Evolutionary conservation across 2,888 invertebrate genomes (phyloP), one percentile per base, ranked within the genome.

Genomic region (Agrochola circellaris): DNA sequence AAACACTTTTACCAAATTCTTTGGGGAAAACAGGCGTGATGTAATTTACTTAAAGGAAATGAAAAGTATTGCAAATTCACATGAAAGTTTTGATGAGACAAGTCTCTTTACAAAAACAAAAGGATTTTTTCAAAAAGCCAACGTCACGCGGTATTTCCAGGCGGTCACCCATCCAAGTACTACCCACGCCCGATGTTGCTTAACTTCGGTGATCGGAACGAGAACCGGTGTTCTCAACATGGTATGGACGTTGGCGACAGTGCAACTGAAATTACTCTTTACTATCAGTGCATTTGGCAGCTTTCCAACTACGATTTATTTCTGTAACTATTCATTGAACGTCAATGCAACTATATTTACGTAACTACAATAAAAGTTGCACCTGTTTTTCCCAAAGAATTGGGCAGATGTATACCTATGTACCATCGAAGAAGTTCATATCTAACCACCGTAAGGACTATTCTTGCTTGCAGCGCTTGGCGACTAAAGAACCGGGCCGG

Each of bases 161-260:
- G 93, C 93, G 92, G 94, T 94, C 93, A 93, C 93, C 94, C 94
- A 94, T 94, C 93, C 93, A 95, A 95, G 95, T 95, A 95, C 95
- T 95, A 93, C 95, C 93, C 93, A 90, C 94, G 95, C 94, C 95
- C 95, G 94, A 95, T 92, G 94, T 94, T 95, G 95, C 94, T 95
- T 95, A 93, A 95, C 94, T 95, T 95, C 95, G 95, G 95, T 95
- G 95, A 95, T 95, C 95, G 94, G 95, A 42, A 95, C 95, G 95
- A 95, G 95, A 95, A 95, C 94, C 94, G 94, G 94, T 94, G 94
- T 94, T 86, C 94, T 95, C 94, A 95, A 94, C 94, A 91, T 95
- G 91, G 95, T 95, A 93, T 94, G 94, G 93, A 93, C 93, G 91
- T 91, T 91, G 89, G 89, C 90, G 66, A 78, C 15, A 58, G 77